Base-by-base conservation (phyloP, 1,140 invertebrate genomes). In the Cherax quadricarinatus region DNA sequence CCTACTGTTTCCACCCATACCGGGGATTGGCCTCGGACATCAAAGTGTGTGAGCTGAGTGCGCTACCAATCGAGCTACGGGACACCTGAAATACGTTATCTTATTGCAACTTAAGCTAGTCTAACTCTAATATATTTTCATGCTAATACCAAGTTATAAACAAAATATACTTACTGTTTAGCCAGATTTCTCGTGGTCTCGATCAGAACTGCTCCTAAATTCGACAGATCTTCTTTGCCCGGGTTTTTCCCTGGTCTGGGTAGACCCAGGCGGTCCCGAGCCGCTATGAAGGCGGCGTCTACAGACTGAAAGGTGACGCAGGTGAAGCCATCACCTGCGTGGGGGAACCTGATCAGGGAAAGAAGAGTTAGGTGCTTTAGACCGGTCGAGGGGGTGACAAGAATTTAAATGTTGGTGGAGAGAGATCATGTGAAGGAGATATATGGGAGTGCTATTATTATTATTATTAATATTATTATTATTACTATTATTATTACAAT, bases 221-320 rank as follows among this genome's bases (percentile, higher is more conserved):
- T 97, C 7, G 97, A 97, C 93, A 98, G 96, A 94, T 98, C 97
- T 95, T 97, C 84, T 48, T 88, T 53, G 30, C 81, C 90, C 41
- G 87, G 82, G 1, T 89, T 60, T 18, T 21, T 83, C 48, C 78
- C 78, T 16, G 82, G 94, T 96, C 87, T 82, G 1, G 92, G 93
- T 97, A 97, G 96, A 97, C 97, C 96, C 94, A 98, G 97, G 95
- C 97, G 96, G 95, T 98, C 97, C 94, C 97, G 96, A 21, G 98
- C 98, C 94, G 98, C 97, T 85, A 97, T 95, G 95, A 98, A 98
- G 62, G 98, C 98, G 91, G 97, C 96, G 95, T 99, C 98, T 84
- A 99, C 96, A 60, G 98, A 98, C 94, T 98, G 97, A 95, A 98
- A 98, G 18, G 98, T 98, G 94, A 99, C 98, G 95, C 98, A 99